Base-by-base conservation (phyloP, 2,888 invertebrate species). In the Zygaena filipendulae region DNA sequence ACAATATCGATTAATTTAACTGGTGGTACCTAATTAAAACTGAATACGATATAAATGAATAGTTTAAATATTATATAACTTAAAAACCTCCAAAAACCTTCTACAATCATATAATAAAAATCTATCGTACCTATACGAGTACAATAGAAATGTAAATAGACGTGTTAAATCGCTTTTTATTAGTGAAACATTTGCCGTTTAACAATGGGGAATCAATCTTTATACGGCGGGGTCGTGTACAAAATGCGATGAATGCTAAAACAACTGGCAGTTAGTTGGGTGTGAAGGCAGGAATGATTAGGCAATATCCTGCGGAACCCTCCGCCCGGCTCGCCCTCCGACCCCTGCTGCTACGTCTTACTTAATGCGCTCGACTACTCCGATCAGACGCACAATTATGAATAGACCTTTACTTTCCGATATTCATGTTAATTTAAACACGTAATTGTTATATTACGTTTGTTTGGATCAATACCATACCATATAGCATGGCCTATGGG, bases 191-290 rank as follows among this genome's bases (percentile, higher is more conserved):
- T 56, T 59, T 47, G 39, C 43, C 34, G 37, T 40, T 43, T 53
- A 59, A 67, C 61, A 67, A 69, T 61, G 49, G 62, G 53, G 61
- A 59, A 71, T 70, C 70, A 66, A 69, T 67, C 53, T 59, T 48
- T 30, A 41, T 40, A 44, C 41, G 43, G 40, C 50, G 42, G 57
- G 51, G 55, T 42, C 54, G 45, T 47, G 48, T 52, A 56, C 34
- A 53, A 61, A n/a, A 62, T 49, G 57, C 68, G 63, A 72, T 77
- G 72, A 75, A 75, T 75, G 56, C 60, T 75, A 72, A 77, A 77
- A 75, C 75, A 79, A 74, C 74, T 60, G 64, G 61, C 70, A 57
- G 68, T 67, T 68, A 68, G 67, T 64, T 66, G 75, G 72, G 77
- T 68, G 75, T 59, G 72, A 71, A 69, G 55, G 68, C 63, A 59